Conservation (phyloP, 2,888 invertebrate genomes). For the Galeruca laticollis region DNA sequence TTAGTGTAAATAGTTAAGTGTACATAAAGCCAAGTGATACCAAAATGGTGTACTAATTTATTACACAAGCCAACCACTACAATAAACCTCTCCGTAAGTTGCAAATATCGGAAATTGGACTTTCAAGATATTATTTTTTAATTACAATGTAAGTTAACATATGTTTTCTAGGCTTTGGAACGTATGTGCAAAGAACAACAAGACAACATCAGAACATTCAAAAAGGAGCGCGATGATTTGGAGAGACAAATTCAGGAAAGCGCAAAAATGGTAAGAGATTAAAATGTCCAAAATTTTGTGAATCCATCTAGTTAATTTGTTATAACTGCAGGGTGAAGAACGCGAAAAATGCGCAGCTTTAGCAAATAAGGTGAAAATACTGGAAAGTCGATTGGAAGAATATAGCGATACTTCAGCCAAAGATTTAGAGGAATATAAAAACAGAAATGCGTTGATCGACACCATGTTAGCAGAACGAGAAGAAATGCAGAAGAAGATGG, state of each 20-base stretch:
- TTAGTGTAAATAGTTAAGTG: no score
- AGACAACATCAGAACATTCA: slow-evolving; percentile 55
- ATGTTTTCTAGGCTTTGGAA: slow-evolving; percentile 53
- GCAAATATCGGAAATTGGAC: no score
- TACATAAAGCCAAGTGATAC: no score
- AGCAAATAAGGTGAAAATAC: slow-evolving; percentile 51
- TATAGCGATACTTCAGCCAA: slow-evolving; percentile 53
- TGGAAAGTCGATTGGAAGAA: slow-evolving; percentile 56
- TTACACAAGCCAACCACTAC: no score
- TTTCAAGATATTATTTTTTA: no score
- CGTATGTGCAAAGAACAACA: slow-evolving; percentile 55
- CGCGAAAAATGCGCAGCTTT: slow-evolving; percentile 28
- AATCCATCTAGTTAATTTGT: no score
- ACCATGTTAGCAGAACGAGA: slow-evolving; percentile 56
- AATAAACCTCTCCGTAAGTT: no score
- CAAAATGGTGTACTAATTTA: no score
- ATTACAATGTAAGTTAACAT: neutral
- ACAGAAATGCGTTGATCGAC: slow-evolving; percentile 55
- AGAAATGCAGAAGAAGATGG: slow-evolving; percentile 53
- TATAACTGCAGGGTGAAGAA: neutral
- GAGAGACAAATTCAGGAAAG: slow-evolving; percentile 36
- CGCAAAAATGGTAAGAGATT: neutral
- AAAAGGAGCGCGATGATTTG: slow-evolving; percentile 55
- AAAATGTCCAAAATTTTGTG: neutral
- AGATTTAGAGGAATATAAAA: slow-evolving; percentile 54